Conservation (phyloP, 2,113 vertebrate species). For the Cyanocitta stelleri region DNA sequence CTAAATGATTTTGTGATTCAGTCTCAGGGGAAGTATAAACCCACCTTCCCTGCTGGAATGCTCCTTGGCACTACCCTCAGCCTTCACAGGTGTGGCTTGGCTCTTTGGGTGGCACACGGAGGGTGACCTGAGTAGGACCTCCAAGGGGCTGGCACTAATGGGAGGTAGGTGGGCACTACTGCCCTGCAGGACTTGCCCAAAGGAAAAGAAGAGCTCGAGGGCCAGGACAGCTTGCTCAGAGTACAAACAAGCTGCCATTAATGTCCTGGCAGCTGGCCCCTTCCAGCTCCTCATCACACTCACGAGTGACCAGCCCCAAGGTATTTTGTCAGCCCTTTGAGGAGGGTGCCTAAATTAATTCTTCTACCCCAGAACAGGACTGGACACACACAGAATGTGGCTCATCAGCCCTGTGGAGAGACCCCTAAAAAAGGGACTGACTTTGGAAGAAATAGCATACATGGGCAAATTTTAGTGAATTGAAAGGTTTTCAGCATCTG, state of each 20-base stretch:
- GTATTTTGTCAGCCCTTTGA: not conserved
- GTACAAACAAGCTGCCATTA: not conserved
- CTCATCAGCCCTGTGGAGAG: not conserved
- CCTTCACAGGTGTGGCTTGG: not conserved
- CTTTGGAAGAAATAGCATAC: not conserved
- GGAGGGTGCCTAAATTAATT: not conserved
- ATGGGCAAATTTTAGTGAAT: not conserved
- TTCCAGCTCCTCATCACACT: not conserved
- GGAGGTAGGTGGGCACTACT: not conserved
- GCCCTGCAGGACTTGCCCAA: not conserved
- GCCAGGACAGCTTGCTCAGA: not conserved
- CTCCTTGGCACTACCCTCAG: not conserved
- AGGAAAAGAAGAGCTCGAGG: not conserved
- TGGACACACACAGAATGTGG: not conserved
- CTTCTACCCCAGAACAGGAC: not conserved
- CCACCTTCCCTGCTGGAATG: not conserved
- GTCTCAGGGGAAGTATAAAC: not conserved
- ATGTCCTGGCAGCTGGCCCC: not conserved
- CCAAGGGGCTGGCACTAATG: not conserved
- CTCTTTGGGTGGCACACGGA: not conserved
- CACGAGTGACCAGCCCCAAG: not conserved
- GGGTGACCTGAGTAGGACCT: not conserved
- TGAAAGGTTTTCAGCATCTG: not conserved
- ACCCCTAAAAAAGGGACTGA: not conserved
- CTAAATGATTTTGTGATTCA: not conserved